Percentiles rank a stretch among this genome's conserved stretches.
These are phyloP conservation scores for Bembecia ichneumoniformis DNA, from an alignment of 2,888 invertebrate species.

Conservation along the genomic window DNA sequence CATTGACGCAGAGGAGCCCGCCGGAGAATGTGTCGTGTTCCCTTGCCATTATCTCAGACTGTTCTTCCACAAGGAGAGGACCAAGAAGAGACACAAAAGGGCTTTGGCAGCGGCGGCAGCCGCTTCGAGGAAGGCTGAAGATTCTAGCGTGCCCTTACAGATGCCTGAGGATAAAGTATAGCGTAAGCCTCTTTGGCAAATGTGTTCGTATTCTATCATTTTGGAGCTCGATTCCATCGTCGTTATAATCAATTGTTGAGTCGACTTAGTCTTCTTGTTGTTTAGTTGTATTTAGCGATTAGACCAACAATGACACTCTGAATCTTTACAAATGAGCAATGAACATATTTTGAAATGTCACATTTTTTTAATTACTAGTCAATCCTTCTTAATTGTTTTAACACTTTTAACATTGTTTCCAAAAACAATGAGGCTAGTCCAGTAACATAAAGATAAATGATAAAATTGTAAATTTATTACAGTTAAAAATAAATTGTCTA, in stretches of 20 bases:
- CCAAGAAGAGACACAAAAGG: conserved; percentile 70
- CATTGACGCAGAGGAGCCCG: conserved; percentile 88
- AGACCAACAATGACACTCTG: not conserved
- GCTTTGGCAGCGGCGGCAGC: conserved; percentile 42
- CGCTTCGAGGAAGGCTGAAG: conserved; percentile 39
- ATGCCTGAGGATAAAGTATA: conserved; percentile 58
- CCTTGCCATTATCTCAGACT: conserved; percentile 87
- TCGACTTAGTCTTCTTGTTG: not conserved
- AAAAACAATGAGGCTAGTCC: too few relatives aligned
- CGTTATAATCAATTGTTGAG: not conserved
- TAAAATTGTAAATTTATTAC: too few relatives aligned
- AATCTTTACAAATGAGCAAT: not conserved
- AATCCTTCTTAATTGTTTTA: too few relatives aligned
- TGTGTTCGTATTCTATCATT: not conserved
- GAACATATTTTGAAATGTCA: too few relatives aligned
- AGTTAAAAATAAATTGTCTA: too few relatives aligned
- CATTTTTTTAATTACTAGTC: too few relatives aligned
- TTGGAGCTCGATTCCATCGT: not conserved
- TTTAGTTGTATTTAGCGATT: not conserved
- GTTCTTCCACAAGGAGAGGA: conserved; percentile 79
- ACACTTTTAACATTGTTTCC: too few relatives aligned
- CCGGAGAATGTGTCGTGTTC: conserved; percentile 86
- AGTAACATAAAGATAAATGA: too few relatives aligned
- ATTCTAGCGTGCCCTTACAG: conserved; percentile 49
- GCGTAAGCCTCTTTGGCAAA: not conserved